These are phyloP conservation scores for Euleptes europaea DNA, from an alignment of 2,113 vertebrate species.

Conservation along the genomic window DNA sequence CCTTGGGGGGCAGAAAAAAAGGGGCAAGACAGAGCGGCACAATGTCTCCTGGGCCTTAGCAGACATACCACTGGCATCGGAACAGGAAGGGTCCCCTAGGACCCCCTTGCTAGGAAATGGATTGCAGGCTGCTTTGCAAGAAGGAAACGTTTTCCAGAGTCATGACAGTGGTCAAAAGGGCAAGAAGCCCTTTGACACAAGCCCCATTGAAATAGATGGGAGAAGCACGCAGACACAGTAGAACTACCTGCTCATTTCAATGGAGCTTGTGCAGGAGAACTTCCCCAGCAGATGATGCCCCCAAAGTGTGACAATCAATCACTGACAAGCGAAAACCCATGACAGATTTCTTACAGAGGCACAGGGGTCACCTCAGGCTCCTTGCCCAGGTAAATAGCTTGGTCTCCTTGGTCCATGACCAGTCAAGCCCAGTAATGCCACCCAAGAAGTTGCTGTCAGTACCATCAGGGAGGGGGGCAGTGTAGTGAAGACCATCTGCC, in stretches of 20 bases:
- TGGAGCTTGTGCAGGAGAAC: background rate
- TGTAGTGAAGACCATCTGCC: accelerated
- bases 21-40: too few relatives aligned
- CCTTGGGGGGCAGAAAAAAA: background rate
- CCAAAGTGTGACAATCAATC: background rate
- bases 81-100: background rate
- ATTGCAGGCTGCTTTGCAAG: background rate
- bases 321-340: background rate
- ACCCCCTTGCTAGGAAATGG: background rate
- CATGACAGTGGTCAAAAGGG: background rate
- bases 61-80: too few relatives aligned
- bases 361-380: background rate
- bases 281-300: background rate
- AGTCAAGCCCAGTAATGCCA: background rate
- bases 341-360: background rate
- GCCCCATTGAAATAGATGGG: too few relatives aligned
- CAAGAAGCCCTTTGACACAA: background rate
- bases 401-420: background rate
- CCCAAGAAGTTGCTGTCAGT: background rate
- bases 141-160: background rate
- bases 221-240: too few relatives aligned
- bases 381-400: background rate
- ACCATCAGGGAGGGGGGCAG: background rate
- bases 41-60: too few relatives aligned
- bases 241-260: too few relatives aligned